These are phyloP conservation scores for Pseudopipra pipra DNA, from an alignment of 2,113 vertebrate genomes.

Conservation along the genomic window DNA sequence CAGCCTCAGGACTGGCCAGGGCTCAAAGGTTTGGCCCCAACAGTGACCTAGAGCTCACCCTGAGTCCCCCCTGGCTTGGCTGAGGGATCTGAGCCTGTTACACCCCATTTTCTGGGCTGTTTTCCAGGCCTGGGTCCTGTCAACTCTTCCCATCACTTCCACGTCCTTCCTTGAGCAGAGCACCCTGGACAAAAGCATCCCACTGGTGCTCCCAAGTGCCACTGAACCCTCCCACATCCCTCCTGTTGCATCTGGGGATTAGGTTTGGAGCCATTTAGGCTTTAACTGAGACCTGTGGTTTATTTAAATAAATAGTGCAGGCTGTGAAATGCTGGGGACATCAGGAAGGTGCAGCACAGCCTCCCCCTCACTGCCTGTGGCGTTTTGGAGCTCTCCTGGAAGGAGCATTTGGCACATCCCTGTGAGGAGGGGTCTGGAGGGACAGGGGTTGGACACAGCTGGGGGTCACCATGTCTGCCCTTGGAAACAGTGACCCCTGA, in stretches of 20 bases:
- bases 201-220: not conserved
- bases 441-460: not conserved
- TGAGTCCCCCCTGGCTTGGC: not conserved
- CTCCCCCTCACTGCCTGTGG: accelerated
- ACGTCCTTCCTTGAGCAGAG: accelerated
- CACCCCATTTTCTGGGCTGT: not conserved
- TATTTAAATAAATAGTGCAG: not conserved
- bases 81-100: not conserved
- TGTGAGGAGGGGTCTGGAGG: not conserved
- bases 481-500: not conserved
- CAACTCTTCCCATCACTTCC: not conserved
- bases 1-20: accelerated
- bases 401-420: not conserved
- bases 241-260: not conserved
- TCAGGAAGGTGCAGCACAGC: not conserved
- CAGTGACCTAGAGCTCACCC: not conserved
- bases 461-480: accelerated
- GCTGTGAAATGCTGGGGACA: not conserved
- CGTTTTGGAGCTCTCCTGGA: not conserved
- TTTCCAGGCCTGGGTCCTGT: not conserved
- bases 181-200: accelerated
- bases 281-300: not conserved
- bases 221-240: not conserved
- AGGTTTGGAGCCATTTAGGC: not conserved
- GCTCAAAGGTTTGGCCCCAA: not conserved